A percentile compares a stretch with the other conserved stretches of the same genome.
Evolutionary conservation across 2,797 vertebrate species (phyloP).

Genomic region (Zalophus californianus): DNA sequence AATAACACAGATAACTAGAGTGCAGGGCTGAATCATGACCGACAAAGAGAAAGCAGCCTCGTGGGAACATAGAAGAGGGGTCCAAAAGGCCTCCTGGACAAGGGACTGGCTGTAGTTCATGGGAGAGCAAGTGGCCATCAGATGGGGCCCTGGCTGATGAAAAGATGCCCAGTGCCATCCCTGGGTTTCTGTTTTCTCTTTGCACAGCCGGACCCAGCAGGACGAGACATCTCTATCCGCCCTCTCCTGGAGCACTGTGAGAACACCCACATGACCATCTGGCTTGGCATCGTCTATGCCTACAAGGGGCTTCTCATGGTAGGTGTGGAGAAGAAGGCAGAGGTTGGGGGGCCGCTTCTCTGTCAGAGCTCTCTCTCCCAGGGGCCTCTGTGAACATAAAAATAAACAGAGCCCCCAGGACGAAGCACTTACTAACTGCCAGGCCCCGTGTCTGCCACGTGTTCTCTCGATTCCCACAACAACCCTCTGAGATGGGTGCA

Average conservation of each 20-base stretch:
- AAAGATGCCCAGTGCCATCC: not conserved
- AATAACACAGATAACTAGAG: not conserved
- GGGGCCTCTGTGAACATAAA: not conserved
- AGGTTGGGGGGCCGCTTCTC: not conserved
- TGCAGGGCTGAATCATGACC: not conserved
- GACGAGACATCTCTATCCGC: slow-evolving; percentile 97
- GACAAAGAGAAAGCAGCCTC: not conserved
- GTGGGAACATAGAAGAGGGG: not conserved
- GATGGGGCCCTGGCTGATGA: not conserved
- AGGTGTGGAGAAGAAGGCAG: slow-evolving; percentile 81
- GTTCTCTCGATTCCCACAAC: not conserved
- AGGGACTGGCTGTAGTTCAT: not conserved
- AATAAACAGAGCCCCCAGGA: slow-evolving; percentile 4
- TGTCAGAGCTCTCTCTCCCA: not conserved
- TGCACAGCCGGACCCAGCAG: slow-evolving; percentile 96
- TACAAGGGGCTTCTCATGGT: slow-evolving; percentile 99
- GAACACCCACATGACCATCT: slow-evolving; percentile 99
- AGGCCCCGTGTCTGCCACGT: not conserved
- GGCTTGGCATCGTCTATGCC: slow-evolving; percentile 99
- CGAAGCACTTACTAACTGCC: not conserved
- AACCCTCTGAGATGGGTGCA: not conserved
- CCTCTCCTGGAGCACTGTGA: slow-evolving; percentile 99
- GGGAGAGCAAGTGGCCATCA: not conserved
- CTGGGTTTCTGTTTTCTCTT: slow-evolving; percentile 70
- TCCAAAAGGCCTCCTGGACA: not conserved